phyloP scores from a whole-genome alignment of 1,140 invertebrate species.

The Subanguina moxae region DNA sequence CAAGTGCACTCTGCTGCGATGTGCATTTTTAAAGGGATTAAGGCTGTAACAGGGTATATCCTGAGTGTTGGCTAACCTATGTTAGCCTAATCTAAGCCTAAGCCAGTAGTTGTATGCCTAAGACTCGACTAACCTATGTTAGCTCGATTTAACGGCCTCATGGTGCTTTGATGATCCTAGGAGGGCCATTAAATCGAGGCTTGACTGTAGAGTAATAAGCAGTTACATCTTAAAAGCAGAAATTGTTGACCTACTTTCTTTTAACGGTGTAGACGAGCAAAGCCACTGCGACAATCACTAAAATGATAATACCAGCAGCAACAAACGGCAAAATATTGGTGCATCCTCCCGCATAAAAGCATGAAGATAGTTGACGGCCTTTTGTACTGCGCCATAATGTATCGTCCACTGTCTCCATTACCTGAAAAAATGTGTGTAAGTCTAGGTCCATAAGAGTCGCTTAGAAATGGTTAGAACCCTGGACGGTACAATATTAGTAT shows the following conservation, averaged over 20 bases:
- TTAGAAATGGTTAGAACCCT: no score
- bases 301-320: slow-evolving; percentile 12
- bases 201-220: no score
- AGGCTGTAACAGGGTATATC: no score
- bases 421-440: background rate
- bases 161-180: background rate
- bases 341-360: slow-evolving; percentile 43
- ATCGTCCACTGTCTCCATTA: slow-evolving; percentile 8
- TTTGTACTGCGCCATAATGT: slow-evolving; percentile 19
- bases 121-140: no score
- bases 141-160: background rate
- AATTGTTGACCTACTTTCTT: slow-evolving; percentile 21
- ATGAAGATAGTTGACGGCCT: slow-evolving; percentile 21
- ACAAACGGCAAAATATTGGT: slow-evolving; percentile 31
- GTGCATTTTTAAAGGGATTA: no score
- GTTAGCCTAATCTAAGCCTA: no score
- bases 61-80: no score
- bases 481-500: no score
- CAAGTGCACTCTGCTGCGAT: background rate
- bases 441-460: no score
- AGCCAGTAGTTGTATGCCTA: no score
- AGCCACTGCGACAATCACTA: slow-evolving; percentile 13
- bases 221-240: slow-evolving; percentile 4
- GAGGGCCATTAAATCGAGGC: no score
- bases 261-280: slow-evolving; percentile 34